Evolutionary conservation across 2,113 vertebrate genomes (phyloP).

Genomic region (Ailurus styani): DNA sequence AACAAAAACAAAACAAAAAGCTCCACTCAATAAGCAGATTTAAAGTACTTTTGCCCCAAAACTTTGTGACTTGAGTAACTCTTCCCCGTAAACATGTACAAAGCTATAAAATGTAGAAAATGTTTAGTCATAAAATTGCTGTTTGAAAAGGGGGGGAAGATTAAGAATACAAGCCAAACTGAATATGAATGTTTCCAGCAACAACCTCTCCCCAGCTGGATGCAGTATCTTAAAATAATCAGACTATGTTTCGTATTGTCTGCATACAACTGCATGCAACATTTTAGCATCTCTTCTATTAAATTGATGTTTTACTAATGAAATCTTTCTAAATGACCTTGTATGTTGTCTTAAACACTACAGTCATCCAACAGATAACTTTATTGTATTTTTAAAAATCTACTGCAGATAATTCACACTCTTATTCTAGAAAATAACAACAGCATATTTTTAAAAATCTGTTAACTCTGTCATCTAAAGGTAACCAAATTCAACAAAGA

Average conservation of each 20-base stretch:
- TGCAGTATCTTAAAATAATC: background rate
- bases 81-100: background rate
- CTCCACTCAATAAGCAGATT: background rate
- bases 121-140: background rate
- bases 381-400: background rate
- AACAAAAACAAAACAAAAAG: slow-evolving; percentile 16
- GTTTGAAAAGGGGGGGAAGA: background rate
- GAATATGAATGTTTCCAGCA: background rate
- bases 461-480: background rate
- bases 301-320: slow-evolving; percentile 19
- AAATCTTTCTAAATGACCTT: background rate
- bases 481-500: background rate
- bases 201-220: background rate
- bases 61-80: background rate
- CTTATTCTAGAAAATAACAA: background rate
- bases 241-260: background rate
- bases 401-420: background rate
- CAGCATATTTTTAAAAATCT: background rate
- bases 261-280: background rate
- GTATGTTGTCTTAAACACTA: background rate
- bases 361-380: background rate
- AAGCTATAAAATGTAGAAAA: background rate
- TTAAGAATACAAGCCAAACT: background rate
- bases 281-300: background rate
- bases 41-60: slow-evolving; percentile 5